Evolutionary conservation across 2,113 vertebrate genomes (phyloP), one percentile per base, ranked within the genome.

Genomic region (Neomonachus schauinslandi): DNA sequence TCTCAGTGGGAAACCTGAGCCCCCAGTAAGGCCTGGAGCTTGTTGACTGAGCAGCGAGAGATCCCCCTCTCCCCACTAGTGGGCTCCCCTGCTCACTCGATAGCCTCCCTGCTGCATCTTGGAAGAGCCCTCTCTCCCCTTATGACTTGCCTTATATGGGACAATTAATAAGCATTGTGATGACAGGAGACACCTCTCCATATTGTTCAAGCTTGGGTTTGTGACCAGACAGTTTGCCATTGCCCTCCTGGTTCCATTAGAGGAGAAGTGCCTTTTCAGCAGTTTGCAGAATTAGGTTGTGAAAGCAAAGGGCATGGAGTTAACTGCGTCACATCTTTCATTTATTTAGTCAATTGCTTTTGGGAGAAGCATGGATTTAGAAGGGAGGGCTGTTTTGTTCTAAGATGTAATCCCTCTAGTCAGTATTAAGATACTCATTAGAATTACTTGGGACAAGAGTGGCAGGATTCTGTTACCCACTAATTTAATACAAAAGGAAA

Each of bases 221-320:
- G 4, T 46, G 83, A 95, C 61, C 42, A 80, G 89, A 91, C 69
- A 39, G 7, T 90, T 71, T 0, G 7, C 89, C 42, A 0, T 57
- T 12, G 67, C 61, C 80, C 87, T 96, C 15, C 55, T n/a, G 33
- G 26, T 84, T 92, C 80, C 63, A 33, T 46, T 74, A 21, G 61
- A 77, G 42, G 21, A 95, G 71, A 95, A 86, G 65, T 10, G 77
- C 81, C 95, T 79, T 94, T 77, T 83, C 89, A 89, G 91, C 91
- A 79, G 81, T 89, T 89, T 77, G 49, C 39, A 67, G 65, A 95
- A 85, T 33, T 22, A 63, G 92, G 39, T 57, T 63, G n/a, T n/a
- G 51, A 57, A 77, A 90, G 89, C 94, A 21, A 80, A 95, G 85
- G 89, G 76, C 46, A 33, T 16, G 28, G 49, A 59, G 59, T 89